phyloP scores from a whole-genome alignment of 2,888 invertebrate species.

The Erebia ligea region DNA sequence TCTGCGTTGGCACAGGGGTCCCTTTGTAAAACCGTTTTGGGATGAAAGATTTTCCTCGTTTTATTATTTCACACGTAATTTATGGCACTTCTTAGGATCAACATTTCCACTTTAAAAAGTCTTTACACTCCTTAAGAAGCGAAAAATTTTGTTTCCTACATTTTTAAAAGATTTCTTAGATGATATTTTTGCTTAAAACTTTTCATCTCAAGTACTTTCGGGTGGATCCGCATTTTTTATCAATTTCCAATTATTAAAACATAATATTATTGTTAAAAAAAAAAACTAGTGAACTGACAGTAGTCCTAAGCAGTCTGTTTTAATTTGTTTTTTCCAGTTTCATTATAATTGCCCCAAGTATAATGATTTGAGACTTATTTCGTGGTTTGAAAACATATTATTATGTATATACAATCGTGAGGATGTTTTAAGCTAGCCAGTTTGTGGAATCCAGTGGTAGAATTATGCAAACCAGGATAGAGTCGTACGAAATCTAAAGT shows the following conservation, averaged over 20 bases:
- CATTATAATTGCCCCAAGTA: neutral
- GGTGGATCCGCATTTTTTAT: neutral
- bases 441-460: too few species aligned
- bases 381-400: too few species aligned
- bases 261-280: neutral
- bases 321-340: neutral
- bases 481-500: too few species aligned
- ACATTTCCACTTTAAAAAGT: constrained; percentile 42
- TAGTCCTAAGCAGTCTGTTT: too few species aligned
- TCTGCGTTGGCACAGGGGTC: constrained; percentile 59
- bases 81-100: constrained; percentile 65
- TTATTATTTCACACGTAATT: constrained; percentile 78
- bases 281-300: too few species aligned
- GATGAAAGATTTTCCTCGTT: constrained; percentile 73
- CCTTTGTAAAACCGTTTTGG: constrained; percentile 73
- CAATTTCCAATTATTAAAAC: neutral
- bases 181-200: neutral
- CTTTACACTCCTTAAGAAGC: constrained; percentile 37
- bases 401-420: too few species aligned
- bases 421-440: too few species aligned
- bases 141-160: constrained; percentile 48
- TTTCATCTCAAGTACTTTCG: neutral
- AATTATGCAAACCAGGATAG: too few species aligned
- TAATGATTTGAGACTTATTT: too few species aligned
- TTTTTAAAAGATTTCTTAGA: constrained; percentile 6